Evolutionary conservation across 53 echinoderm and acorn worm genomes (phyloP).

Genomic region (Paracentrotus lividus): DNA sequence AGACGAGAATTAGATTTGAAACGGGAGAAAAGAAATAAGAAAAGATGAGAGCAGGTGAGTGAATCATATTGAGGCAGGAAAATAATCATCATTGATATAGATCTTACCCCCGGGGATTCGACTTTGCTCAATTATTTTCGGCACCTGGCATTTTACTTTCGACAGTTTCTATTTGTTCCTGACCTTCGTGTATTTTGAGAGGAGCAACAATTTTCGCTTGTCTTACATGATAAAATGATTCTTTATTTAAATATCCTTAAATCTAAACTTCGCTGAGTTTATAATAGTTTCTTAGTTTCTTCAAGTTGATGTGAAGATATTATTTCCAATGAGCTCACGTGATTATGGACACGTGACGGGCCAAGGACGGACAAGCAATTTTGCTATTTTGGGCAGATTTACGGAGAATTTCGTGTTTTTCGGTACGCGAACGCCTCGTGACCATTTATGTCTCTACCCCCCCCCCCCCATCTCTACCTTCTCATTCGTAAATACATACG

Average conservation of each 20-base stretch:
- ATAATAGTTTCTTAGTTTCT: not conserved
- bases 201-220: not conserved
- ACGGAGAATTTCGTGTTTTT: constrained; percentile 24
- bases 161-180: not conserved
- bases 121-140: constrained; percentile 1
- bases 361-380: not conserved
- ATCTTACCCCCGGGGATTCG: constrained; percentile 19
- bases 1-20: not conserved
- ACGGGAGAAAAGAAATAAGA: not conserved
- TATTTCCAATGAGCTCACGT: not conserved
- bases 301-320: not conserved
- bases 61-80: not conserved
- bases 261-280: not conserved
- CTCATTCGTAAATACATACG: not conserved
- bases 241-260: constrained; percentile 17
- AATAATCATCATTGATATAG: constrained; percentile 28
- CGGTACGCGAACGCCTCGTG: not conserved
- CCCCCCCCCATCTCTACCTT: not conserved
- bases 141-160: constrained; percentile 16
- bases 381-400: not conserved
- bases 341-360: not conserved
- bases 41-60: not conserved
- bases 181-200: not conserved
- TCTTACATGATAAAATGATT: not conserved
- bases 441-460: not conserved